Evolutionary conservation across 2,888 invertebrate species (phyloP), one percentile per base, ranked within the genome.

Genomic region (Philonicus albiceps): DNA sequence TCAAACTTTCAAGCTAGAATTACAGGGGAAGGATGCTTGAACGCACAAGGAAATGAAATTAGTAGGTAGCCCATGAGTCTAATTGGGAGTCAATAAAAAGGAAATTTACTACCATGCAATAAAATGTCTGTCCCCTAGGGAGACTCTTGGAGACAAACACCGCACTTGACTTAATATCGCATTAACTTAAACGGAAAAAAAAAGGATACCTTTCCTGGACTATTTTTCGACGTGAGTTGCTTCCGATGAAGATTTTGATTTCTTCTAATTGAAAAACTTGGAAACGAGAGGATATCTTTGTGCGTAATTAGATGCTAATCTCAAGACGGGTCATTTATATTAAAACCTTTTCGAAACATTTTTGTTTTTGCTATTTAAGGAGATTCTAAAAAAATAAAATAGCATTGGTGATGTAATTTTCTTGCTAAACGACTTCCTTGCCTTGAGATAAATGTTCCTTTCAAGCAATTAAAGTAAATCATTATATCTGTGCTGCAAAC

Each of bases 221-320:
- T 19, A 37, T 73, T 55, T 49, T 53, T 30, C n/a, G 31, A 55
- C 34, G 27, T 55, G 30, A 53, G 55, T 64, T 6, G 34, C n/a
- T 55, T 64, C 27, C 34, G 53, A 64, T 34, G 81, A 81, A 34
- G 34, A 81, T 81, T 81, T 81, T 34, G 64, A 31, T 81, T 81
- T 81, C 31, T 34, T 11, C 64, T 81, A 81, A 81, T 81, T 81
- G 81, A 81, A 81, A 81, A 81, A 81, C 34, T 81, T 81, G 34
- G 81, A 53, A 81, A 55, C 55, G 55, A 55, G 8, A 11, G 37
- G 81, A 78, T 40, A 53, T 64, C 34, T 31, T 34, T 81, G 37
- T 19, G 64, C 43, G 64, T 81, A 81, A 81, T 81, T 53, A 81
- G 55, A 64, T 81, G 53, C 55, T 81, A 64, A 37, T 81, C 81